Evolutionary conservation across 1,140 invertebrate genomes (phyloP).

Genomic region (Meloidogyne exigua): DNA sequence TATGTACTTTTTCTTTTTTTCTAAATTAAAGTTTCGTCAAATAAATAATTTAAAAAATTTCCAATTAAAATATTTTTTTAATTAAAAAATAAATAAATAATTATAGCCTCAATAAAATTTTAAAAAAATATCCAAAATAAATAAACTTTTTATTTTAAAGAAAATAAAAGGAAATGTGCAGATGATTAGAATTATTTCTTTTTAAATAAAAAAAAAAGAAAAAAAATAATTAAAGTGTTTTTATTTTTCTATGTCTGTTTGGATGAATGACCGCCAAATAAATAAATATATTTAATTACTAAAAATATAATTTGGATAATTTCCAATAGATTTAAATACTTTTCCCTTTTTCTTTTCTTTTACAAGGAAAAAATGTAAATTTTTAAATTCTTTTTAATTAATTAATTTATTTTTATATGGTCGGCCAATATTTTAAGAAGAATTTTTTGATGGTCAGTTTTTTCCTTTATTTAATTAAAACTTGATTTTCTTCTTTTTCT

Average conservation of each 20-base stretch:
- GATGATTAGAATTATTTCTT: background rate
- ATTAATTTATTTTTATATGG: background rate
- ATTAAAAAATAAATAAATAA: no score
- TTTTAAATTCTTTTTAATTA: background rate
- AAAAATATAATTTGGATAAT: background rate
- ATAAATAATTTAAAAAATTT: no score
- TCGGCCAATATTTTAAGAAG: background rate
- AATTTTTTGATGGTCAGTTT: no score
- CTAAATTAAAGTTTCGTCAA: no score
- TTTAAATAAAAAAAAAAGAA: background rate
- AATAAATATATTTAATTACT: background rate
- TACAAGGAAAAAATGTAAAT: background rate
- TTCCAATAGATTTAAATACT: background rate
- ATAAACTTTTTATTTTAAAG: no score
- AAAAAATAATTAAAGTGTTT: no score
- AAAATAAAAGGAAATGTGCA: no score
- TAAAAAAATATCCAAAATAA: no score
- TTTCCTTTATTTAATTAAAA: background rate
- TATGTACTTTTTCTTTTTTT: no score
- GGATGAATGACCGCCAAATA: background rate
- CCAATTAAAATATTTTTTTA: no score
- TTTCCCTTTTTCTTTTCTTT: background rate
- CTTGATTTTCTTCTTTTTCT: background rate
- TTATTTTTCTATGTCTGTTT: background rate
- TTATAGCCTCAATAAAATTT: no score